These are phyloP conservation scores for Neuroscelio doddi DNA, from an alignment of 2,888 invertebrate genomes.

Conservation along the genomic window DNA sequence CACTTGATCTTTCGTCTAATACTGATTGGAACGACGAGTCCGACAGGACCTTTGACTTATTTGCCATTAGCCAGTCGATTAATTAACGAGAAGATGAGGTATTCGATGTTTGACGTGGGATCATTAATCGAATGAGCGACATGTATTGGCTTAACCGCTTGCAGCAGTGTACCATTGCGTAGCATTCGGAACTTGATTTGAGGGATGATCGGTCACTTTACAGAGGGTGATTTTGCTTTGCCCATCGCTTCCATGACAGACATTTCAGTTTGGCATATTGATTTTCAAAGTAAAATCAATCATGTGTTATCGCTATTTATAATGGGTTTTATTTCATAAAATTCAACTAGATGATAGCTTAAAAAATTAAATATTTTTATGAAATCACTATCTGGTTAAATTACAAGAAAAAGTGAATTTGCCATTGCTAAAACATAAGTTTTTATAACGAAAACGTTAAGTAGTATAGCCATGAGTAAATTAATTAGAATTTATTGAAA, in stretches of 20 bases:
- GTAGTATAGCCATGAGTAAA: no score
- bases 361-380: no score
- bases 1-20: no score
- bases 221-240: conserved; percentile 5
- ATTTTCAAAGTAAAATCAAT: conserved; percentile 7
- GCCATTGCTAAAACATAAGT: no score
- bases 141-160: background rate
- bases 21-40: no score
- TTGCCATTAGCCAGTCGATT: conserved; percentile 60
- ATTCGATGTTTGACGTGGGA: conserved; percentile 62
- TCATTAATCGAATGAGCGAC: conserved; percentile 57
- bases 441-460: no score
- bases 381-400: no score
- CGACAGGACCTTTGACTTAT: conserved; percentile 64
- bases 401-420: no score
- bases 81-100: conserved; percentile 64
- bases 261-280: background rate
- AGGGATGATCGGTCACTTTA: conserved; percentile 13
- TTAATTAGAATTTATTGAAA: no score
- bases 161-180: background rate
- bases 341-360: no score
- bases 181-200: conserved; percentile 7
- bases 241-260: conserved; percentile 2
- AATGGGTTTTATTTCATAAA: no score
- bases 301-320: no score